Percentiles rank a stretch among this genome's conserved stretches.
These are phyloP conservation scores for Mactra quadrangularis DNA, from an alignment of 1,140 invertebrate genomes.

Conservation along the genomic window DNA sequence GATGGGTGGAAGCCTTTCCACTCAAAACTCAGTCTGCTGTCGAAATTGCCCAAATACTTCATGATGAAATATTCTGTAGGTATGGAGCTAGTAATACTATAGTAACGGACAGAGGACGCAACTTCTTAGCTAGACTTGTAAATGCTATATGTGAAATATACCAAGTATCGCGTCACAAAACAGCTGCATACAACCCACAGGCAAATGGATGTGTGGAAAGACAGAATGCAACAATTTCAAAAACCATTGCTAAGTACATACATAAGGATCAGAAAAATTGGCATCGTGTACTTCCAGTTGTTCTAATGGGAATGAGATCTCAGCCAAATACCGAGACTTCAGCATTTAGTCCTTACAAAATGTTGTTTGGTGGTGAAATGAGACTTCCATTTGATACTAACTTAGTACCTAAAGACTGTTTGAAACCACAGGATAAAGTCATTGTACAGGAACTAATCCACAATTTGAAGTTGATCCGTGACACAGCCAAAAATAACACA, in stretches of 20 bases:
- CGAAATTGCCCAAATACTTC: constrained; percentile 52
- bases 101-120: constrained; percentile 11
- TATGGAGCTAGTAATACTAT: constrained; percentile 58
- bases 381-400: neutral
- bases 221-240: neutral
- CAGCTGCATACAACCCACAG: neutral
- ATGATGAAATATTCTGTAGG: constrained; percentile 61
- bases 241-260: neutral
- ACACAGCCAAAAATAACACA: constrained; percentile 1
- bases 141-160: neutral
- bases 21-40: constrained; percentile 27
- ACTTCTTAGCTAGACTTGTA: neutral
- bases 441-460: constrained; percentile 6
- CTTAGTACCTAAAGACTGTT: neutral
- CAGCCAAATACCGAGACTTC: too few species aligned
- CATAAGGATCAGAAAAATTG: constrained; percentile 6
- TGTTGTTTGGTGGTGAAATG: constrained; percentile 1
- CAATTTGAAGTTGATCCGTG: neutral
- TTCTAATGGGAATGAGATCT: neutral
- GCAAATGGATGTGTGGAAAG: neutral
- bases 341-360: neutral
- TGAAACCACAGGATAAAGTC: constrained; percentile 1
- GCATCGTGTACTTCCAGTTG: neutral
- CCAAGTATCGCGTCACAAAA: neutral
- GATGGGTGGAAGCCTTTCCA: constrained; percentile 58